phyloP scores from a whole-genome alignment of 2,113 vertebrate genomes.

The Poeciliopsis prolifica region DNA sequence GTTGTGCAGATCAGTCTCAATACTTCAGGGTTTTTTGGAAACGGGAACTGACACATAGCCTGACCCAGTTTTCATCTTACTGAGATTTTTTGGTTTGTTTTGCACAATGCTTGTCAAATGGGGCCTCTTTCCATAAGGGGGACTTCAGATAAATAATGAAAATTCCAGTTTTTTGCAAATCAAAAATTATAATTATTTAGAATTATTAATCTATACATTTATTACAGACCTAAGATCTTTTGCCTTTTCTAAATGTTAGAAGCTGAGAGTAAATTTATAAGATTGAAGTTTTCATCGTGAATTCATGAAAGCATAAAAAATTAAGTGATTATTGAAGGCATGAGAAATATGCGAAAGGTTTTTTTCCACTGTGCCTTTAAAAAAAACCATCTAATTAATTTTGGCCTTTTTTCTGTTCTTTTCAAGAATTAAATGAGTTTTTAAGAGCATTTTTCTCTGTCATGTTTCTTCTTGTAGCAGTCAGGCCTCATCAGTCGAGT shows the following conservation, averaged over 20 bases:
- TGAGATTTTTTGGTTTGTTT: not conserved
- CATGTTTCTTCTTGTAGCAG: slow-evolving; percentile 52
- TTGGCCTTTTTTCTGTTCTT: not conserved
- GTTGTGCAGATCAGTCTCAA: not conserved
- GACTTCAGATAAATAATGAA: not conserved
- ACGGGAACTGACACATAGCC: not conserved
- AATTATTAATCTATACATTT: not conserved
- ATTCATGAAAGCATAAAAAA: not conserved
- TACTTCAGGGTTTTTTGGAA: not conserved
- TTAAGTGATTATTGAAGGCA: not conserved
- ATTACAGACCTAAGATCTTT: not conserved
- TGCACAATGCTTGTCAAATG: not conserved
- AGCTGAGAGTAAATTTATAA: not conserved
- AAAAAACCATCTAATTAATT: not conserved
- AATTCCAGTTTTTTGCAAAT: no score
- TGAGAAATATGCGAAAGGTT: not conserved
- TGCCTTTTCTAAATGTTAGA: not conserved
- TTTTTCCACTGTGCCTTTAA: not conserved
- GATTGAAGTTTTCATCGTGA: not conserved
- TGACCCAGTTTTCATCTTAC: not conserved
- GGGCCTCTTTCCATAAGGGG: not conserved
- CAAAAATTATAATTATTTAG: no score
- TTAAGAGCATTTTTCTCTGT: not conserved
- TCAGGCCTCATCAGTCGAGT: slow-evolving; percentile 93
- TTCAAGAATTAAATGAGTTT: not conserved